Percentiles rank a stretch among this genome's conserved stretches.
Conservation (phyloP, 1,140 invertebrate genomes). For the Venturia canescens region DNA sequence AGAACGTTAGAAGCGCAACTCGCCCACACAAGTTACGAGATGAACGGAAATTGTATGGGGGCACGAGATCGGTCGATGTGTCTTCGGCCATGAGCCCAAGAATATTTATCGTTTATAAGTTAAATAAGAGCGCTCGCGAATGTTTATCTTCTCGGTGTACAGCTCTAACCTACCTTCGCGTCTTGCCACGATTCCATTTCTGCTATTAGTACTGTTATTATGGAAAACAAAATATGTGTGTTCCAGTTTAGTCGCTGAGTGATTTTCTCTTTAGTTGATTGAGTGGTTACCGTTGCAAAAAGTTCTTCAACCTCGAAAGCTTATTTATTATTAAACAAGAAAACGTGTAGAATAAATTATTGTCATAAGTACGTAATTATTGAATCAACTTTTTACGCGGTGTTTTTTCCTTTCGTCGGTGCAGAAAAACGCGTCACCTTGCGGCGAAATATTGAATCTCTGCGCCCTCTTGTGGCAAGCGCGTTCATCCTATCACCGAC, state of each 20-base stretch:
- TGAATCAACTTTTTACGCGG: not conserved
- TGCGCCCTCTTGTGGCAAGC: no score
- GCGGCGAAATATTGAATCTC: not conserved
- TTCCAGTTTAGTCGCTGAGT: not conserved
- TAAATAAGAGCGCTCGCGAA: not conserved
- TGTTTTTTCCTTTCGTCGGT: not conserved
- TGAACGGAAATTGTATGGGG: constrained; percentile 3
- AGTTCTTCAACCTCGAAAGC: not conserved
- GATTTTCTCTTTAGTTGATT: not conserved
- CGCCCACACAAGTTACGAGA: not conserved
- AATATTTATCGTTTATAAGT: not conserved
- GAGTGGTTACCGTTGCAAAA: not conserved
- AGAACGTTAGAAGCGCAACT: not conserved
- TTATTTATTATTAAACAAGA: not conserved
- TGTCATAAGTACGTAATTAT: not conserved
- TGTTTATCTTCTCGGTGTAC: no score
- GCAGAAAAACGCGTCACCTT: not conserved
- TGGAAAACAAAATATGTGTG: no score
- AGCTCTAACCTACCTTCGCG: no score
- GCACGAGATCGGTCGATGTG: constrained; percentile 1
- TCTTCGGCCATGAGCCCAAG: not conserved
- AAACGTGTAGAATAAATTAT: not conserved
- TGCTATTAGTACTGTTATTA: no score
- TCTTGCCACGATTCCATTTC: no score
- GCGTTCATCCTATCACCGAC: no score